Percentiles rank a stretch among this genome's conserved stretches.
Conservation (phyloP, 2,888 invertebrate species). For the Xanthorhoe spadicearia region DNA sequence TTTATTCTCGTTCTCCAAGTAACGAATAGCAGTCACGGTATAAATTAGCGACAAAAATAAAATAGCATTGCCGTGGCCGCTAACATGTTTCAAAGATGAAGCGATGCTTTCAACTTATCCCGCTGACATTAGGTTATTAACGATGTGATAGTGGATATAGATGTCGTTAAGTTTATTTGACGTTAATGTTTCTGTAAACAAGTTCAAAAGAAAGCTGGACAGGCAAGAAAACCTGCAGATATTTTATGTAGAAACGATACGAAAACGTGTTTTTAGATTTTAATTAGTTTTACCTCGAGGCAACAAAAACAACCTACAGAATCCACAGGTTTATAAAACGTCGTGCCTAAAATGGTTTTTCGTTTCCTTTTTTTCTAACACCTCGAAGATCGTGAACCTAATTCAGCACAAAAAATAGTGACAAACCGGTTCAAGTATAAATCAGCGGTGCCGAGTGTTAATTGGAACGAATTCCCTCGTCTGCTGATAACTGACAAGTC, state of each 20-base stretch:
- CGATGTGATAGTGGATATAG: conserved; percentile 31
- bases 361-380: conserved; percentile 62
- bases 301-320: conserved; percentile 12
- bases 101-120: conserved; percentile 39
- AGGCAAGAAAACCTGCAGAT: conserved; percentile 1
- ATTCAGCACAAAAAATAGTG: conserved; percentile 70
- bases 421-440: conserved; percentile 68
- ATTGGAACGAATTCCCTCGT: conserved; percentile 78
- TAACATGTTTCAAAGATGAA: conserved; percentile 48
- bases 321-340: conserved; percentile 15
- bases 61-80: conserved; percentile 58
- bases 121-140: conserved; percentile 36
- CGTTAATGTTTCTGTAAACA: conserved; percentile 29
- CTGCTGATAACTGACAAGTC: conserved; percentile 59
- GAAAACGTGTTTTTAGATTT: background rate
- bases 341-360: conserved; percentile 43
- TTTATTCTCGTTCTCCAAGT: conserved; percentile 47
- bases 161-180: conserved; percentile 30
- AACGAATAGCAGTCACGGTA: conserved; percentile 54
- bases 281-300: conserved; percentile 1
- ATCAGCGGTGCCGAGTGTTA: conserved; percentile 76
- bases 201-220: conserved; percentile 19
- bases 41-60: conserved; percentile 75
- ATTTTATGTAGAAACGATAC: background rate
- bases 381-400: conserved; percentile 58